Conservation (phyloP, 1,140 invertebrate genomes). For the Dendroctonus ponderosae region DNA sequence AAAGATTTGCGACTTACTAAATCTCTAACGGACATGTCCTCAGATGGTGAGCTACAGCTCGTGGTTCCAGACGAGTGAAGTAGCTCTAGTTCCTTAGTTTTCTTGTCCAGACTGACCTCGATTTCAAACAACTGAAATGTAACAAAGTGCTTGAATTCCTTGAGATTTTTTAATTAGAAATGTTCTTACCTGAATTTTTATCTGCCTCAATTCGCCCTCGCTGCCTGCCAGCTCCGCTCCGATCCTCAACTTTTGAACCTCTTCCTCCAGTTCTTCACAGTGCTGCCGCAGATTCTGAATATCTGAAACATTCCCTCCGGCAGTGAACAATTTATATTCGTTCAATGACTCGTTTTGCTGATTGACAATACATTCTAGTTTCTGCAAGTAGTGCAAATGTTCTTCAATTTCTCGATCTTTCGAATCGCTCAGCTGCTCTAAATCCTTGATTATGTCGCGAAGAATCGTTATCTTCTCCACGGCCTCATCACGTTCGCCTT, state of each 20-base stretch:
- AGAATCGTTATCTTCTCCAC: slow-evolving; percentile 70
- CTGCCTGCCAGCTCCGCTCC: slow-evolving; percentile 57
- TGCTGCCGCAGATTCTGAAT: slow-evolving; percentile 55
- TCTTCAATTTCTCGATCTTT: slow-evolving; percentile 53
- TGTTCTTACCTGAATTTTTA: slow-evolving; percentile 50
- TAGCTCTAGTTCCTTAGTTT: slow-evolving; percentile 67
- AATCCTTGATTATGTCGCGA: slow-evolving; percentile 71
- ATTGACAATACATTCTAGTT: slow-evolving; percentile 52
- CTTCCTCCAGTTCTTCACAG: slow-evolving; percentile 58
- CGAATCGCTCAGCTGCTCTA: slow-evolving; percentile 68
- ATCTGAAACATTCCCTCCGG: slow-evolving; percentile 52
- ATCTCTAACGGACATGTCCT: slow-evolving; percentile 74
- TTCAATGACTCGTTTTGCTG: slow-evolving; percentile 52
- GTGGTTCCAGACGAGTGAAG: slow-evolving; percentile 62
- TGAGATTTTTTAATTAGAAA: background rate
- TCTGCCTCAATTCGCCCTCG: slow-evolving; percentile 56
- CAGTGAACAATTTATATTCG: slow-evolving; percentile 8
- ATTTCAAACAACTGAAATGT: slow-evolving; percentile 58
- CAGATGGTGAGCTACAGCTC: slow-evolving; percentile 68
- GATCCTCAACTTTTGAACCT: slow-evolving; percentile 58
- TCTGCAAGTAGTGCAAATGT: slow-evolving; percentile 44
- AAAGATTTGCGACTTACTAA: slow-evolving; percentile 50
- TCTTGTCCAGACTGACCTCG: slow-evolving; percentile 61
- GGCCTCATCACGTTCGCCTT: slow-evolving; percentile 66
- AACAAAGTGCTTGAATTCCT: background rate